Conservation (phyloP, 2,797 vertebrate species). For the Danio tinwini region DNA sequence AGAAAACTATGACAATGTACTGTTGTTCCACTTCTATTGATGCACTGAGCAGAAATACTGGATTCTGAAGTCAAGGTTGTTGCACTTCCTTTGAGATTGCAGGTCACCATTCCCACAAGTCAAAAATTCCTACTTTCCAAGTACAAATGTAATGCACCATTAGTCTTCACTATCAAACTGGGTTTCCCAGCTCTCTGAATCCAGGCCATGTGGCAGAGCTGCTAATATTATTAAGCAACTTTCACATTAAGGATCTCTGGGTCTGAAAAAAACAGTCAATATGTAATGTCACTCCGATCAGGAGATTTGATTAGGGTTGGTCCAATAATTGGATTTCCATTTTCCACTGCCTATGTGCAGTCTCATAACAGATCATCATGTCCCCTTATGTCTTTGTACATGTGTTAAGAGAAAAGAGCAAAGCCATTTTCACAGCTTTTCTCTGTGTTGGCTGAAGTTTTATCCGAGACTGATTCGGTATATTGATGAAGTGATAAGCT, state of each 20-base stretch:
- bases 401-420: conserved; percentile 9
- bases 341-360: conserved; percentile 44
- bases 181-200: conserved; percentile 1
- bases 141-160: neutral
- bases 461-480: neutral
- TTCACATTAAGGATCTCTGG: conserved; percentile 46
- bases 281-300: conserved; percentile 49
- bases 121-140: too few species aligned
- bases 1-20: too few species aligned
- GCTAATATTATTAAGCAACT: conserved; percentile 50
- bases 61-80: too few species aligned
- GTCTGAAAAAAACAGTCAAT: conserved; percentile 60
- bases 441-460: conserved; percentile 4
- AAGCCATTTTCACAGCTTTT: conserved; percentile 35
- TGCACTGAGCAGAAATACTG: too few species aligned
- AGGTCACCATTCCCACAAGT: too few species aligned
- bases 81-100: too few species aligned
- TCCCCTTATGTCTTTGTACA: conserved; percentile 10
- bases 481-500: conserved; percentile 26
- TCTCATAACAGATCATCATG: conserved; percentile 47
- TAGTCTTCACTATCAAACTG: conserved; percentile 2
- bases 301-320: conserved; percentile 66
- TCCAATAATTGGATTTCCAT: conserved; percentile 65
- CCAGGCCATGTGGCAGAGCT: conserved; percentile 26
- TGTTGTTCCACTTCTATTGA: too few species aligned